Evolutionary conservation across 2,888 invertebrate genomes (phyloP).

Genomic region (Mongoloraphidia duomilia): DNA sequence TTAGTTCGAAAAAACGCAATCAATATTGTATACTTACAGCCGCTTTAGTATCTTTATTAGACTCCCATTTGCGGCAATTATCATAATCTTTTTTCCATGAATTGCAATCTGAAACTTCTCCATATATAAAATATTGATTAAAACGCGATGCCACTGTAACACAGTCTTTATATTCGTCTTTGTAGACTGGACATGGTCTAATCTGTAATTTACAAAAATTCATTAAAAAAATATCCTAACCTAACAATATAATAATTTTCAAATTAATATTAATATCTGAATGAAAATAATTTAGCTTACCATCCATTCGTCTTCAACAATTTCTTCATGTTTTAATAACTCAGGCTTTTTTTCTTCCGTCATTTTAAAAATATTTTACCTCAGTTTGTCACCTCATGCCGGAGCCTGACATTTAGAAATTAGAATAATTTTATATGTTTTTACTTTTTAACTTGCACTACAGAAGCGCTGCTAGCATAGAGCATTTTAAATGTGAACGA

Average conservation of each 20-base stretch:
- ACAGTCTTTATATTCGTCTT: conserved; percentile 71
- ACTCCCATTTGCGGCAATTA: conserved; percentile 57
- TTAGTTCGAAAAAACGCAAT: neutral
- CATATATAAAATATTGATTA: conserved; percentile 75
- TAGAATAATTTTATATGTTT: too few species aligned
- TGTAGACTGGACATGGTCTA: conserved; percentile 61
- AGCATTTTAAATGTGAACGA: too few species aligned
- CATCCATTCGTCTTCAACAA: conserved; percentile 22
- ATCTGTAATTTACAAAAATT: conserved; percentile 39
- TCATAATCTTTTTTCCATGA: conserved; percentile 66
- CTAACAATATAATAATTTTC: neutral
- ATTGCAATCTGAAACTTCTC: conserved; percentile 55
- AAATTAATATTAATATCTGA: neutral
- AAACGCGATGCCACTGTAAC: conserved; percentile 58
- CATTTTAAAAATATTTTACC: neutral
- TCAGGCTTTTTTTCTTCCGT: neutral
- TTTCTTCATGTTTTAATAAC: too few species aligned
- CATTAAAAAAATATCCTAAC: neutral
- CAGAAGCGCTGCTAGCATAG: too few species aligned
- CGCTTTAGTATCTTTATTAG: conserved; percentile 44
- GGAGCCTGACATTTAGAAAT: too few species aligned
- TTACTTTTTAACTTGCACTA: too few species aligned
- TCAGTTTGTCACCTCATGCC: too few species aligned
- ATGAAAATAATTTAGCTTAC: conserved; percentile 12
- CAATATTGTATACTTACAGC: conserved; percentile 38